Conservation (phyloP, 2,888 invertebrate genomes). For the Phorcus lineatus region DNA sequence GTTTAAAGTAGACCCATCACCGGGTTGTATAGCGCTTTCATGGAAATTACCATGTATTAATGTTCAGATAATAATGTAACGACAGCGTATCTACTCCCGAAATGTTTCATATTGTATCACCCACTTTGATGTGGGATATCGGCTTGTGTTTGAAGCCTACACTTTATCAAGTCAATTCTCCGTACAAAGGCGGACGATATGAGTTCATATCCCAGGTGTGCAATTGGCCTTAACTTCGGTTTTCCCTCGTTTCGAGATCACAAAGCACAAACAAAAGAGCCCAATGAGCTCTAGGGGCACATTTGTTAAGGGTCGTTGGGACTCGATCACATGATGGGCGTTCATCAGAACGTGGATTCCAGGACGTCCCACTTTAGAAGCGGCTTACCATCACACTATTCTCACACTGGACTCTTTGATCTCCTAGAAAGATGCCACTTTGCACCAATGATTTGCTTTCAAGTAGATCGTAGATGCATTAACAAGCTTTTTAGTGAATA, state of each 20-base stretch:
- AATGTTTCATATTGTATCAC: neutral
- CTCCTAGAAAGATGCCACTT: too few relatives aligned
- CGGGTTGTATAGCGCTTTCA: neutral
- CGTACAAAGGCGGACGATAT: neutral
- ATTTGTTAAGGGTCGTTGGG: neutral
- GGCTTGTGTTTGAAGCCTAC: neutral
- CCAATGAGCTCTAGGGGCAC: neutral
- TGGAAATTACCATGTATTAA: neutral
- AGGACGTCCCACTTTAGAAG: too few relatives aligned
- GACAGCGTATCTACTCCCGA: neutral
- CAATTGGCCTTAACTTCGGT: neutral
- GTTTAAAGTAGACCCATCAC: too few relatives aligned
- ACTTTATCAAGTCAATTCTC: constrained; percentile 3
- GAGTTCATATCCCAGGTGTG: neutral
- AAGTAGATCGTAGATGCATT: too few relatives aligned
- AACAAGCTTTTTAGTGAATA: too few relatives aligned
- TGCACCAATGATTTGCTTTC: too few relatives aligned
- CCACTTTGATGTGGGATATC: constrained; percentile 6
- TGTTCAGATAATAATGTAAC: neutral
- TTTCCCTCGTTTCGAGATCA: constrained; percentile 2
- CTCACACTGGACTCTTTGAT: too few relatives aligned
- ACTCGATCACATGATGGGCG: neutral
- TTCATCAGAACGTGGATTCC: neutral
- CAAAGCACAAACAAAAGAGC: neutral
- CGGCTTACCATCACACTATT: neutral